Base-by-base conservation (phyloP, 1,140 invertebrate species). In the Drosophila setifemur region DNA sequence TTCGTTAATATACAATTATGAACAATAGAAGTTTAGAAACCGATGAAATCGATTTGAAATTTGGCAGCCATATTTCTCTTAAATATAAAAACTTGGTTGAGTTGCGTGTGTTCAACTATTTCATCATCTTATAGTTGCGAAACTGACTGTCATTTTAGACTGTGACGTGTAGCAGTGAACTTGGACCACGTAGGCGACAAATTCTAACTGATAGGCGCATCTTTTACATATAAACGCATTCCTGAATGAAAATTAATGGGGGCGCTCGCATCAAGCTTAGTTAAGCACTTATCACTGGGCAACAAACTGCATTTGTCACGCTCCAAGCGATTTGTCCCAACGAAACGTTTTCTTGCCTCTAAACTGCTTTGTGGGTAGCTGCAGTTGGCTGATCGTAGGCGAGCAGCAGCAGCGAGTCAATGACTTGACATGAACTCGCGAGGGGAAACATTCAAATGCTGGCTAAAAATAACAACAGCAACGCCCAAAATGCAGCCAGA, bases 371-470 rank as follows among this genome's bases (percentile, higher is more conserved):
- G n/a, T n/a, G n/a, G n/a, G 21, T 2, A 6, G 7, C 12, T 19
- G 55, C 40, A 48, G 6, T 48, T 16, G n/a, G n/a, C 9, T 12
- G 25, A 52, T 67, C 47, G 40, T 54, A 45, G 50, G 63, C 40
- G 40, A 52, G 3, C 54, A 48, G 16, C 29, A 52, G 3, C 54
- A 48, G 16, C 29, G 47, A 85, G 79, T 83, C 79, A 83, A 85
- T 85, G 79, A 83, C 79, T 74, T 74, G 55, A 73, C 54, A 64
- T 83, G 79, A 83, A 83, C 79, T 85, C 79, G 47, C 79, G 47
- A 50, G 54, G 42, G 75, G 73, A 70, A 73, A 55, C 45, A 26
- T 45, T 49, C n/a, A 60, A 79, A 58, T 58, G 45, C 58, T 71
- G 79, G 29, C 53, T 74, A 83, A 43, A 85, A 85, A 83, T 83